phyloP scores from a whole-genome alignment of 2,797 vertebrate genomes.

The Dipus sagitta region DNA sequence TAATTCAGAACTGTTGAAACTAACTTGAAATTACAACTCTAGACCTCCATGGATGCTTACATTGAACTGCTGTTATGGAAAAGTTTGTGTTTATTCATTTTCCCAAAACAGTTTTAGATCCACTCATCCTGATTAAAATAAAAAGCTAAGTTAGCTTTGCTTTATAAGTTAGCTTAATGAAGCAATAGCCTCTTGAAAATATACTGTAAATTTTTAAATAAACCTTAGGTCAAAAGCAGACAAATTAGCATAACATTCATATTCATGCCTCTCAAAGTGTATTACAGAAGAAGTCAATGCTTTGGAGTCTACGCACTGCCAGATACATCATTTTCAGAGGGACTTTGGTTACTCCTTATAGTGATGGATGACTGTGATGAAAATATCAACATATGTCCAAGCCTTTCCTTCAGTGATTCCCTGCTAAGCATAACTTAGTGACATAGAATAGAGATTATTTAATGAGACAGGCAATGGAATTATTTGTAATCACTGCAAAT shows the following conservation, averaged over 20 bases:
- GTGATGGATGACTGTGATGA: constrained; percentile 91
- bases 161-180: constrained; percentile 84
- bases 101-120: constrained; percentile 74
- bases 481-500: constrained; percentile 43
- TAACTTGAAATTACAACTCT: background rate
- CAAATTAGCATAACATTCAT: constrained; percentile 91
- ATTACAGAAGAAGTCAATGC: constrained; percentile 86
- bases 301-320: constrained; percentile 93
- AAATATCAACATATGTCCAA: constrained; percentile 61
- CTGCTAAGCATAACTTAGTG: background rate
- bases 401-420: constrained; percentile 40
- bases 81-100: constrained; percentile 81
- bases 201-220: constrained; percentile 84
- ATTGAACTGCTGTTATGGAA: constrained; percentile 72
- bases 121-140: constrained; percentile 84
- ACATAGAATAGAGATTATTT: constrained; percentile 44
- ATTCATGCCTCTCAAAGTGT: constrained; percentile 91
- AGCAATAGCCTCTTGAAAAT: constrained; percentile 87
- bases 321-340: constrained; percentile 92
- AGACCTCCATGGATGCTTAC: constrained; percentile 1
- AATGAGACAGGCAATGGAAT: constrained; percentile 60
- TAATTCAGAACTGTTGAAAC: background rate
- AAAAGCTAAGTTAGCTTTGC: constrained; percentile 83
- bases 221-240: constrained; percentile 89
- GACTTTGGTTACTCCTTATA: constrained; percentile 92